phyloP scores from a whole-genome alignment of 2,888 invertebrate genomes.

The Philaethria dido region DNA sequence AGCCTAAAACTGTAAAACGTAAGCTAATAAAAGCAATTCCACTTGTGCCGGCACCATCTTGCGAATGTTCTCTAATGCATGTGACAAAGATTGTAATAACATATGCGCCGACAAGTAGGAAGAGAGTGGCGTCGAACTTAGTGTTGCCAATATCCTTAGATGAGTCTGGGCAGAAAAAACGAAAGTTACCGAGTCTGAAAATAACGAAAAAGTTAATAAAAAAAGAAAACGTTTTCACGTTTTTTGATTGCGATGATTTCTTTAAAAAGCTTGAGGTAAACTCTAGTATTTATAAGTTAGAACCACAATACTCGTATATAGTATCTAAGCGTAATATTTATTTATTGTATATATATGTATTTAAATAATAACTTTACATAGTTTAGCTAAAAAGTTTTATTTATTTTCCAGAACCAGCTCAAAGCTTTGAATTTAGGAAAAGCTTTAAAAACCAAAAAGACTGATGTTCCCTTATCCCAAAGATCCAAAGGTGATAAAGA shows the following conservation, averaged over 20 bases:
- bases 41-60: conserved; percentile 53
- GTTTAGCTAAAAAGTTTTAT: not conserved
- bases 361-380: too few relatives aligned
- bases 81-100: conserved; percentile 67
- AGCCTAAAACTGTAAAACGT: conserved; percentile 54
- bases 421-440: conserved; percentile 74
- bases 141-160: conserved; percentile 66
- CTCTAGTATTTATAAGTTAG: not conserved
- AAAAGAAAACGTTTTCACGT: conserved; percentile 54
- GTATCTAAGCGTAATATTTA: too few relatives aligned
- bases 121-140: conserved; percentile 65
- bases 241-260: conserved; percentile 69
- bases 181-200: conserved; percentile 63
- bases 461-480: conserved; percentile 61
- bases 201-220: conserved; percentile 57
- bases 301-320: too few relatives aligned
- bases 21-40: conserved; percentile 50
- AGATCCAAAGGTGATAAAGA: conserved; percentile 68
- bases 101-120: conserved; percentile 66
- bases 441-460: conserved; percentile 61
- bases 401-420: conserved; percentile 68
- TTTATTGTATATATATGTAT: too few relatives aligned
- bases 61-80: conserved; percentile 71
- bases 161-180: conserved; percentile 62
- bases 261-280: conserved; percentile 76